Conservation (phyloP, 2,113 vertebrate genomes). For the Hiodon tergisus region DNA sequence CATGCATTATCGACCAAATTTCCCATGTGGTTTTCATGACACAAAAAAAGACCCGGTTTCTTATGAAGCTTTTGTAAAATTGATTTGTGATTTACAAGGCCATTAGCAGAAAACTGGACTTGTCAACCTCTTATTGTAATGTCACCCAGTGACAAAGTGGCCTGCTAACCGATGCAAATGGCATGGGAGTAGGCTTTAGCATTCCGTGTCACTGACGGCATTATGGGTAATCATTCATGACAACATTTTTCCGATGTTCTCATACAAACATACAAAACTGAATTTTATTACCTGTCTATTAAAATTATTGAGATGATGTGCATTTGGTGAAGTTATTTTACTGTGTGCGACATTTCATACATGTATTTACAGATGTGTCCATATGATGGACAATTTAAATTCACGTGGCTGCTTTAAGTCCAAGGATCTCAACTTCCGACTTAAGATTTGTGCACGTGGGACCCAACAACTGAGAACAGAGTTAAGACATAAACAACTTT, state of each 20-base stretch:
- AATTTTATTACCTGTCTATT: background rate
- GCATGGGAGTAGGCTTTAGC: constrained; percentile 51
- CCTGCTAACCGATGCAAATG: constrained; percentile 56
- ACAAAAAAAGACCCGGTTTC: constrained; percentile 11
- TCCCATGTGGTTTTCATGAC: constrained; percentile 19
- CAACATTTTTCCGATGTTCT: constrained; percentile 56
- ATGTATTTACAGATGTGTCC: no score
- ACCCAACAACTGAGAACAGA: no score
- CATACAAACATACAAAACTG: background rate
- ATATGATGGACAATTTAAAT: no score
- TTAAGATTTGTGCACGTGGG: no score
- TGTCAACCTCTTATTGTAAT: constrained; percentile 59
- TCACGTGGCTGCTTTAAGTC: no score
- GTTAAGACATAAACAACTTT: no score
- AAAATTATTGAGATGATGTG: background rate
- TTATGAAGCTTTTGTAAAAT: background rate
- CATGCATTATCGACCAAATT: no score
- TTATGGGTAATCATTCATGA: constrained; percentile 68
- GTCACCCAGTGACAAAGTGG: constrained; percentile 56
- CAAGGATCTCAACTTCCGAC: no score
- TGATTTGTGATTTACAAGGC: constrained; percentile 48
- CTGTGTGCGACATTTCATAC: no score
- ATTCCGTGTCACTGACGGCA: constrained; percentile 42
- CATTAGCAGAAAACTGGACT: constrained; percentile 50
- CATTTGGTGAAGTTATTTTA: no score